These are phyloP conservation scores for Troides helena DNA, from an alignment of 2,888 invertebrate genomes.

Conservation along the genomic window DNA sequence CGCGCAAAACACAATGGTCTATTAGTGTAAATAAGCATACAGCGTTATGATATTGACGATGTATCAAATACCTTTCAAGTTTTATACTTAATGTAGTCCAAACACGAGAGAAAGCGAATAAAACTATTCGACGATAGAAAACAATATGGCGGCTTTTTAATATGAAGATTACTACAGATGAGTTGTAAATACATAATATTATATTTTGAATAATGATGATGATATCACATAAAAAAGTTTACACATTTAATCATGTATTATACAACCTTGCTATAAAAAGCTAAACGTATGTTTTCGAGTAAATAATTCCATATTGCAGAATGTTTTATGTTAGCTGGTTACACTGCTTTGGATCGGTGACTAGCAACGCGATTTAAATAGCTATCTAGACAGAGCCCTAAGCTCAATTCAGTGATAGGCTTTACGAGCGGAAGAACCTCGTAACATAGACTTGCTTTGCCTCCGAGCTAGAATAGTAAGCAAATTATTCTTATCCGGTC, in stretches of 20 bases:
- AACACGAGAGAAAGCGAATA: constrained; percentile 19
- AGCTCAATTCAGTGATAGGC: not conserved
- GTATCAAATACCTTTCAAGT: constrained; percentile 2
- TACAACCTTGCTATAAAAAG: not conserved
- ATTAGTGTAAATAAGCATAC: constrained; percentile 16
- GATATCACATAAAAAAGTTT: not conserved
- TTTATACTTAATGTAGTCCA: not conserved
- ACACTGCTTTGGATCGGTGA: not conserved
- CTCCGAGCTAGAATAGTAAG: not conserved
- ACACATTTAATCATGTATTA: not conserved
- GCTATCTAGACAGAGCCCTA: not conserved
- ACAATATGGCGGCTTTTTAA: not conserved
- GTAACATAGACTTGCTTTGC: not conserved
- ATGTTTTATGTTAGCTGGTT: not conserved
- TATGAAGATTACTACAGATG: not conserved
- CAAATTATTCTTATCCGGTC: not conserved
- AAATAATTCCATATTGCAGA: not conserved
- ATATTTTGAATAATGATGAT: not conserved
- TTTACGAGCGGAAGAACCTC: constrained; percentile 2
- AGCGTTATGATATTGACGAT: constrained; percentile 2
- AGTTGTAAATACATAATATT: not conserved
- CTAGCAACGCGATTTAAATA: not conserved
- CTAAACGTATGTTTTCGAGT: not conserved
- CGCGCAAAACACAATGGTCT: constrained; percentile 19
- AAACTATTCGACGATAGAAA: not conserved